Conservation (phyloP, 1,140 invertebrate genomes). For the Drosophila melanica region DNA sequence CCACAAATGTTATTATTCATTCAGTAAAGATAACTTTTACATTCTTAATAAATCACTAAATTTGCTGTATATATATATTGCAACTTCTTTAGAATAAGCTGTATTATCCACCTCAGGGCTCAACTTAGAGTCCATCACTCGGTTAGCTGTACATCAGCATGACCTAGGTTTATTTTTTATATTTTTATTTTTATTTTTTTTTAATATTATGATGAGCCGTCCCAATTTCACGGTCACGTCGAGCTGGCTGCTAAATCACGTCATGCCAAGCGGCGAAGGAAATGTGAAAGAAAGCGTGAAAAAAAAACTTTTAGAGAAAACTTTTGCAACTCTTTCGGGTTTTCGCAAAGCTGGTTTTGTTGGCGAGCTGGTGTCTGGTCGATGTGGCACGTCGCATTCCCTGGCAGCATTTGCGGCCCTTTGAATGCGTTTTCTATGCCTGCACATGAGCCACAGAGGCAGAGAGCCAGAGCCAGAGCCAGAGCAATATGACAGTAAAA, state of each 20-base stretch:
- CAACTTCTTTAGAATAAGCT: not conserved
- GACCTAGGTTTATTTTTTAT: too few relatives aligned
- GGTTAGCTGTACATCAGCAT: not conserved
- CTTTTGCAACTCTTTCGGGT: constrained; percentile 60
- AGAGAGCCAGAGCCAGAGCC: not conserved
- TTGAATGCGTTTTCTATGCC: constrained; percentile 68
- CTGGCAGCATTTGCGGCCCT: constrained; percentile 62
- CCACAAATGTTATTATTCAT: too few relatives aligned
- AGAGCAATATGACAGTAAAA: constrained; percentile 31
- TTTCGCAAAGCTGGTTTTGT: not conserved
- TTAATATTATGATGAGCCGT: constrained; percentile 29
- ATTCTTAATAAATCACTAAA: too few relatives aligned
- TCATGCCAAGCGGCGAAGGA: constrained; percentile 38
- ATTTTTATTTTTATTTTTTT: constrained; percentile 10
- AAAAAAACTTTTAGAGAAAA: constrained; percentile 43
- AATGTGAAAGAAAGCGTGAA: constrained; percentile 31
- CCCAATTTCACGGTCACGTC: constrained; percentile 75
- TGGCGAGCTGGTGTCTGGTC: constrained; percentile 17
- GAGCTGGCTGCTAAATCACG: constrained; percentile 68
- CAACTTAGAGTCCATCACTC: not conserved
- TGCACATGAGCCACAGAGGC: constrained; percentile 52
- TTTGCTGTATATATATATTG: too few relatives aligned
- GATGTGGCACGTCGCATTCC: constrained; percentile 59
- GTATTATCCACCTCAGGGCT: not conserved
- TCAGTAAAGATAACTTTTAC: too few relatives aligned